A percentile compares a stretch with the other conserved stretches of the same genome.
phyloP scores from a whole-genome alignment of 2,888 invertebrate species.

The Sarcophaga rosellei region DNA sequence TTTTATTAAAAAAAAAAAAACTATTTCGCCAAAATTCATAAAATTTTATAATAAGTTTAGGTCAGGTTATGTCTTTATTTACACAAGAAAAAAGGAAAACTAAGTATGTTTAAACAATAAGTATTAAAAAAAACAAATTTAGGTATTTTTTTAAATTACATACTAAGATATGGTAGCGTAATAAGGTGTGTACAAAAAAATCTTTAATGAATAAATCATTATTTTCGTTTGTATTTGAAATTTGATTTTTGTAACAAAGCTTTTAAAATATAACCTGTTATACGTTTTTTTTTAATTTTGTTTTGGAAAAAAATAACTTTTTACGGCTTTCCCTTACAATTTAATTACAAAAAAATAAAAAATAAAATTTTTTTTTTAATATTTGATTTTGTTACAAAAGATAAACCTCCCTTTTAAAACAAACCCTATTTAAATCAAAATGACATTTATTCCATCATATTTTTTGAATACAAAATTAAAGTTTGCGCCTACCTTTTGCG shows the following conservation, averaged over 20 bases:
- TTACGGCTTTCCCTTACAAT: slow-evolving; percentile 14
- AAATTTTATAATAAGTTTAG: not conserved
- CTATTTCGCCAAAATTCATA: slow-evolving; percentile 3
- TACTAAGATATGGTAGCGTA: too few relatives aligned
- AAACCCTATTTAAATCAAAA: slow-evolving; percentile 9
- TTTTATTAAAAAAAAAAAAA: not conserved
- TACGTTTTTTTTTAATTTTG: slow-evolving; percentile 41
- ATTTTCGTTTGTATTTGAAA: not conserved
- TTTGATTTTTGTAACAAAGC: slow-evolving; percentile 57
- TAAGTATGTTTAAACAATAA: too few relatives aligned
- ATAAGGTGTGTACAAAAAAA: too few relatives aligned
- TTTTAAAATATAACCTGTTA: slow-evolving; percentile 39
- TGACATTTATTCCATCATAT: slow-evolving; percentile 28
- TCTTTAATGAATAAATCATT: too few relatives aligned
- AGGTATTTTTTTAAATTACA: too few relatives aligned
- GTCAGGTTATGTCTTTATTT: too few relatives aligned
- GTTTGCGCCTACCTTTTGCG: slow-evolving; percentile 31
- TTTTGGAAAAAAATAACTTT: slow-evolving; percentile 5
- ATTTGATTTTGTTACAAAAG: slow-evolving; percentile 37
- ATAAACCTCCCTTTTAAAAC: not conserved
- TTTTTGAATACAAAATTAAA: slow-evolving; percentile 18
- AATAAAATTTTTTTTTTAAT: too few relatives aligned
- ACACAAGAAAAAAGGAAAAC: too few relatives aligned
- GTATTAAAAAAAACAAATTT: too few relatives aligned
- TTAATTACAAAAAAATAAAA: not conserved